Base-by-base conservation (phyloP, 2,113 vertebrate genomes). In the Fulica atra region DNA sequence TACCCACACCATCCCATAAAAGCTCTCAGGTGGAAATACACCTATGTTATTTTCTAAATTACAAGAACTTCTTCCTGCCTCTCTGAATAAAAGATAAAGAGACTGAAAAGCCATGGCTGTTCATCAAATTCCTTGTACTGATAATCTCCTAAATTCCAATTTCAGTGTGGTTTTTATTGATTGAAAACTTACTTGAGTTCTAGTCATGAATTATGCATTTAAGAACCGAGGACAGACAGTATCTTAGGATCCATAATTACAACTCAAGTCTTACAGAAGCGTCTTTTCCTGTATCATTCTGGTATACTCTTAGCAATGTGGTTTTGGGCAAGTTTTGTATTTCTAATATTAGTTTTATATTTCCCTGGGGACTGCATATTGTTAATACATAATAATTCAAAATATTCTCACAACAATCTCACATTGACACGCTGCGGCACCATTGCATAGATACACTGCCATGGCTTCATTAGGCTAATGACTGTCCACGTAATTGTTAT, bases 231-330 rank as follows among this genome's bases (percentile, higher is more conserved):
- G 65, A 86, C n/a, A 95, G 91, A 20, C 26, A 77, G 35, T 63
- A 91, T 92, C 54, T 88, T 86, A 66, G 21, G 70, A 83, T 64
- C 63, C 59, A n/a, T 81, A 93, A 77, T 96, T 96, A 96, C 89
- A 96, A 96, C 89, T 91, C 93, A 96, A 89, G 69, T n/a, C 68
- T 96, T 78, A 74, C 29, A 96, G 81, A 97, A 94, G 48, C 72
- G 44, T 57, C 44, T 89, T 20, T 86, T 96, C 87, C 70, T 74
- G 57, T 28, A 84, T 56, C 50, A 69, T 74, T 42, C 33, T 29
- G 26, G 17, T 61, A 91, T 56, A 73, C 46, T 79, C 86, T 88
- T 86, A 83, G 64, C 46, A 83, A 68, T 31, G 50, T 26, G 89
- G 16, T n/a, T 88, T 77, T 93, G 53, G 53, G 33, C 10, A 83